Base-by-base conservation (phyloP, 92 coral and sea anemone species). In the Porites evermanni region DNA sequence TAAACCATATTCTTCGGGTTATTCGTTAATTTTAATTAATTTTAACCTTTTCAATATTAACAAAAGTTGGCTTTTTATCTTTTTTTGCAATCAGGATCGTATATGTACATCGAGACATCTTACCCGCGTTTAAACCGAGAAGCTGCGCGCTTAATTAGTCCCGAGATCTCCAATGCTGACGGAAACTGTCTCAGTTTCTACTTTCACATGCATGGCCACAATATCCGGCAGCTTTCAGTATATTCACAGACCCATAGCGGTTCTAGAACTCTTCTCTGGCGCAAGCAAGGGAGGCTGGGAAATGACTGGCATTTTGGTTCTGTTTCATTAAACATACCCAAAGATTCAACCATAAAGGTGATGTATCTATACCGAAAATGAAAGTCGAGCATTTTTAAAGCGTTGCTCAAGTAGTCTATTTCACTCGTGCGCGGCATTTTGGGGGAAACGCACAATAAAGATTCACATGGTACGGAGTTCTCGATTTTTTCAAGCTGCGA, bases 71-170 rank as follows among this genome's bases (percentile, higher is more conserved):
- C 44, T 70, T 2, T 65, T 8, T 23, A 19, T 56, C 21, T 64
- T 20, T 80, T 38, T 71, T 24, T 53, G 2, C 6, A 73, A 78
- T 6, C 78, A 89, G 99, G 99, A 52, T 87, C 86, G 20, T 96
- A 91, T 59, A 87, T 90, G 80, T 96, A 87, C 81, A 90, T 96
- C 78, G 99, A 96, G 82, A 93, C 99, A 29, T 95, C 97, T 17
- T 79, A 81, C 88, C 99, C 99, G 18, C 94, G 99, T n/a, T 32
- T 96, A 32, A 94, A 91, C 94, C 88, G 88, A 47, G 98, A 96
- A 53, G 83, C 74, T 14, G 98, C 98, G 1, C 92, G 92, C 47
- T 86, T 96, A 47, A 78, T 94, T 24, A 91, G 95, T 64, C 98
- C 96, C 17, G 72, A 69, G 52, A 85, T 94, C 60, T 74, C 88